Evolutionary conservation across 2,888 invertebrate species (phyloP).

Genomic region (Agrochola circellaris): DNA sequence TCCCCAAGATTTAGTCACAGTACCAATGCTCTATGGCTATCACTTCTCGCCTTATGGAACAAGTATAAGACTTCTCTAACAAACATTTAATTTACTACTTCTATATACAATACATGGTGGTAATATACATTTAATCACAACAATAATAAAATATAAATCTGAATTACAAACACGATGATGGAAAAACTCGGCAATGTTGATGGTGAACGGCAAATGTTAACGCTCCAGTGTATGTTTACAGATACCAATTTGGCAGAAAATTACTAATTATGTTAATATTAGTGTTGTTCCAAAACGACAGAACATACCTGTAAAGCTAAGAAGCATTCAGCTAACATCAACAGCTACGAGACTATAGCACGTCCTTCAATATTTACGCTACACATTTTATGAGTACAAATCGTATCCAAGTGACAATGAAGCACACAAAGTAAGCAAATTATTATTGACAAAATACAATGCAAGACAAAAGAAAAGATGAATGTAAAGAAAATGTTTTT

Average conservation of each 20-base stretch:
- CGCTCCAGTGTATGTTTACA: neutral
- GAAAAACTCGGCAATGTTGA: constrained; percentile 8
- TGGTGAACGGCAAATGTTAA: neutral
- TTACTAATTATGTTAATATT: neutral
- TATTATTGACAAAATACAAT: constrained; percentile 24
- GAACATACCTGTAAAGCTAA: neutral
- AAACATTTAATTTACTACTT: constrained; percentile 2
- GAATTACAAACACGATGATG: constrained; percentile 1
- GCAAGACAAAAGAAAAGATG: neutral
- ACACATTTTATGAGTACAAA: constrained; percentile 1
- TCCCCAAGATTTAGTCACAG: neutral
- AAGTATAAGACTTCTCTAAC: neutral
- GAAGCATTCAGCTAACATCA: constrained; percentile 6
- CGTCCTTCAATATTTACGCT: neutral
- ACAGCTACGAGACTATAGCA: constrained; percentile 13
- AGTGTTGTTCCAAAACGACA: neutral
- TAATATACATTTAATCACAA: neutral
- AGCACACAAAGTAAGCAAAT: neutral
- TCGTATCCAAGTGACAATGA: constrained; percentile 17
- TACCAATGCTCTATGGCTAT: neutral
- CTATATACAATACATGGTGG: neutral
- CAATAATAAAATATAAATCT: constrained; percentile 9
- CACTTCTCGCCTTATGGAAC: neutral
- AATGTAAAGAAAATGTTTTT: neutral
- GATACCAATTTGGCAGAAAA: constrained; percentile 5